Percentiles rank a stretch among this genome's conserved stretches.
phyloP scores from a whole-genome alignment of 2,797 vertebrate species.

The Crax fasciolata region DNA sequence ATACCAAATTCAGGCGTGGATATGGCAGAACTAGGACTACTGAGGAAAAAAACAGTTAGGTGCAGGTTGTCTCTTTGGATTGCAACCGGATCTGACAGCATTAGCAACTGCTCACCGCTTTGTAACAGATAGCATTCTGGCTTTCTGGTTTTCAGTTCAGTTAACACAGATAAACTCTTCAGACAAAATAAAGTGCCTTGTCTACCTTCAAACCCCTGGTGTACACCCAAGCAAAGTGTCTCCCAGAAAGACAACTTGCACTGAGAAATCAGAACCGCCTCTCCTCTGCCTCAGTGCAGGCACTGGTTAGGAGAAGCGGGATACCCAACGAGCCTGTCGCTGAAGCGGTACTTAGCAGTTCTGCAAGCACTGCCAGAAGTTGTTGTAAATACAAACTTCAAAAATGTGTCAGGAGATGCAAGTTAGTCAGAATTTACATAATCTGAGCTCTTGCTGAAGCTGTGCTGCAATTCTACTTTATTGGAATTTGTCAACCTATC shows the following conservation, averaged over 20 bases:
- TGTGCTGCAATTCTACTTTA: constrained; percentile 7
- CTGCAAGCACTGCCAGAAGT: not conserved
- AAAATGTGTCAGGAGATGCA: not conserved
- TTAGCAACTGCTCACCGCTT: not conserved
- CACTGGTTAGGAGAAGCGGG: not conserved
- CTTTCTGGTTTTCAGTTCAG: not conserved
- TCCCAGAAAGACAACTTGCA: not conserved
- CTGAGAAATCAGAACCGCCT: not conserved
- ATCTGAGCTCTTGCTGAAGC: not conserved
- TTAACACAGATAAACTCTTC: not conserved
- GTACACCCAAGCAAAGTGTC: not conserved
- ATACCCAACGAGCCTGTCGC: not conserved
- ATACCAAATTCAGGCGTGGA: not conserved
- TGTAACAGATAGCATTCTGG: not conserved
- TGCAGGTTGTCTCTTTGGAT: accelerated
- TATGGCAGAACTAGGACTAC: not conserved
- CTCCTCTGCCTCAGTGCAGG: not conserved
- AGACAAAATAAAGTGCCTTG: not conserved
- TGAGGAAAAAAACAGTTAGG: not conserved
- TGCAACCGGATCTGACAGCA: not conserved
- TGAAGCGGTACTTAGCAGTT: not conserved
- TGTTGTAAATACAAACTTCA: not conserved
- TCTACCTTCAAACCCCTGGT: not conserved
- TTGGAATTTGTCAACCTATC: not conserved
- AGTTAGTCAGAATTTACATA: not conserved